A percentile compares a stretch with the other conserved stretches of the same genome.
Evolutionary conservation across 2,113 vertebrate species (phyloP).

Genomic region (Anseranas semipalmata): DNA sequence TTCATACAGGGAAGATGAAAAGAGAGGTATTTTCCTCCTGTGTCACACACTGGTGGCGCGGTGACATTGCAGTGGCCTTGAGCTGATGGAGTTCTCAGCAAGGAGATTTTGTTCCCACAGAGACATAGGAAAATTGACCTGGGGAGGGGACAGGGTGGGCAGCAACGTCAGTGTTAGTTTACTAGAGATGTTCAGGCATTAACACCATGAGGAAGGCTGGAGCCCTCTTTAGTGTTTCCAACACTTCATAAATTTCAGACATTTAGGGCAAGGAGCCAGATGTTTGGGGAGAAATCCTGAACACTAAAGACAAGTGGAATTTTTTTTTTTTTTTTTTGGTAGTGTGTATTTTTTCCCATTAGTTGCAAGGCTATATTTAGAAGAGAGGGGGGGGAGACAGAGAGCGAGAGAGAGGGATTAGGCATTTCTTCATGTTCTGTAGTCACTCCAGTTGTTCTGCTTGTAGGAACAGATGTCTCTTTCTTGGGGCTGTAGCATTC

Average conservation of each 20-base stretch:
- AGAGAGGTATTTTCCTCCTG: background rate
- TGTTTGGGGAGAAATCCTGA: conserved; percentile 59
- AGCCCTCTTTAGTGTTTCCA: background rate
- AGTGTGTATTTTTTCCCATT: conserved; percentile 69
- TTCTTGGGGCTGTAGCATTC: conserved; percentile 22
- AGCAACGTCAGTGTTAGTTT: background rate
- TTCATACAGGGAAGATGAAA: background rate
- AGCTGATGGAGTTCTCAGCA: background rate
- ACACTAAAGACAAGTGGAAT: conserved; percentile 62
- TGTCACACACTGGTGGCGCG: background rate
- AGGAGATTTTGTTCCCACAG: background rate
- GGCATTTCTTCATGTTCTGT: conserved; percentile 53
- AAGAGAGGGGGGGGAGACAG: background rate
- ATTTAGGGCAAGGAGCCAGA: conserved; percentile 59
- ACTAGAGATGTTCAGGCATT: conserved; percentile 15
- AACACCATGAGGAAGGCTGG: background rate
- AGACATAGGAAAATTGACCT: background rate
- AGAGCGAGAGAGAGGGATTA: background rate
- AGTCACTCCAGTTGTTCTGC: conserved; percentile 59
- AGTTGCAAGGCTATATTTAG: conserved; percentile 73
- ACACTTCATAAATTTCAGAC: conserved; percentile 66
- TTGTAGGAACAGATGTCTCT: conserved; percentile 57
- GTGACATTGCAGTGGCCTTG: background rate
- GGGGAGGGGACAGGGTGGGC: background rate
- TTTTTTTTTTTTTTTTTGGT: conserved; percentile 41